These are phyloP conservation scores for Psittacula cyanocephala DNA, from an alignment of 2,113 vertebrate genomes.

Conservation along the genomic window DNA sequence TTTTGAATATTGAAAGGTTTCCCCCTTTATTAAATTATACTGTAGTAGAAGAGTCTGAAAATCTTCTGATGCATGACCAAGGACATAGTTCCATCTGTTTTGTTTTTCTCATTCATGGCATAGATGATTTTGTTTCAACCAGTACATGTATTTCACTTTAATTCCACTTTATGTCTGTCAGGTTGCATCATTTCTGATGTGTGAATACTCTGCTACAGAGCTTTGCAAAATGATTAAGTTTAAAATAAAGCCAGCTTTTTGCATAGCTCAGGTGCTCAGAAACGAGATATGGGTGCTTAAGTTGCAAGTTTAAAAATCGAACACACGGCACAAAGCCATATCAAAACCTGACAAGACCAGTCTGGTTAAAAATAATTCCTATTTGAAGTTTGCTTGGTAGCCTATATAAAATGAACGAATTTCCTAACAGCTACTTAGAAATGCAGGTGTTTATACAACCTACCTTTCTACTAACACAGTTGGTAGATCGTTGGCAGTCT, in stretches of 20 bases:
- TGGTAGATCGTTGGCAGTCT: neutral
- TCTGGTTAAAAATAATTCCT: neutral
- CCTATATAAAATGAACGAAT: neutral
- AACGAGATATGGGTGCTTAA: neutral
- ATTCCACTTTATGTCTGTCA: constrained; percentile 72
- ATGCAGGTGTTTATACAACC: constrained; percentile 13
- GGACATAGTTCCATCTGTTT: constrained; percentile 70
- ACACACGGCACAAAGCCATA: neutral
- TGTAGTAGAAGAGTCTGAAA: constrained; percentile 65
- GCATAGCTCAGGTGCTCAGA: neutral
- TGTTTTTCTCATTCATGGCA: constrained; percentile 70
- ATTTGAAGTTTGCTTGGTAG: neutral
- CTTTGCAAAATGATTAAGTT: constrained; percentile 14
- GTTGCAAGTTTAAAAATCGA: neutral
- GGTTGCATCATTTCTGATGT: constrained; percentile 67
- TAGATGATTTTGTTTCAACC: constrained; percentile 71
- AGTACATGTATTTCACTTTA: constrained; percentile 62
- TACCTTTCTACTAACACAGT: neutral
- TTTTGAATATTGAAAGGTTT: constrained; percentile 61
- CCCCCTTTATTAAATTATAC: constrained; percentile 67
- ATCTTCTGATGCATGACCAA: constrained; percentile 72
- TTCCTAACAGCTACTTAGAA: neutral
- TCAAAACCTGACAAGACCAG: constrained; percentile 6
- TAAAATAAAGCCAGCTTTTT: constrained; percentile 70
- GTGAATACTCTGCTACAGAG: neutral